Base-by-base conservation (phyloP, 2,888 invertebrate genomes). In the Dasypolia templi region DNA sequence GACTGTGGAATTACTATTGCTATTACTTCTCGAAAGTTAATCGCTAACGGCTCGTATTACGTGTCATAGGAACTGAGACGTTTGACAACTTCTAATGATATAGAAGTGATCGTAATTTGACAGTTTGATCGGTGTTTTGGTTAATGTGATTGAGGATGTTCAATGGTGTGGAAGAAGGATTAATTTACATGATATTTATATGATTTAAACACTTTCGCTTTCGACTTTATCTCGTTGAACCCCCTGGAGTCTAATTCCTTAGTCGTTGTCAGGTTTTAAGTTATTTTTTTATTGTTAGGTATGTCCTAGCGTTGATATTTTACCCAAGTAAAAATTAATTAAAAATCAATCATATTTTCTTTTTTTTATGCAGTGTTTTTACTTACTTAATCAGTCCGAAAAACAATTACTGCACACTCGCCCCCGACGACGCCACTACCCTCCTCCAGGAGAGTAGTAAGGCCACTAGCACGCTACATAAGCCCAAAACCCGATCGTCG, bases 1-100 rank as follows among this genome's bases (percentile, higher is more conserved):
- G 89, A 89, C 86, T 86, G 77, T 81, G 84, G 87, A 88, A 89
- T 91, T 91, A 87, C 89, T 84, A 82, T 83, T 75, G 82, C 84
- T 89, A 89, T 90, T 89, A 83, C 32, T 87, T 83, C 86, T 77
- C 35, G 77, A 85, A 84, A 82, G 72, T 76, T 73, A 86, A 86
- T 75, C 75, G 77, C 55, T 63, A 61, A 67, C 44, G 75, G 65
- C 64, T 87, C 62, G n/a, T 74, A 77, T 87, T 80, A 83, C 77
- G 65, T 82, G 86, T 79, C 74, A 69, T 66, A 76, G 69, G 46
- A 74, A 80, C 49, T 56, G 59, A 74, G 77, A 64, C 73, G 67
- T 79, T 77, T 82, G 75, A 79, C 74, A 77, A 77, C 66, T 67
- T 58, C 11, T 75, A 72, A 73, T 85, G 67, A 79, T 51, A 61